Base-by-base conservation (phyloP, 2,113 vertebrate genomes). In the Oophaga pumilio region DNA sequence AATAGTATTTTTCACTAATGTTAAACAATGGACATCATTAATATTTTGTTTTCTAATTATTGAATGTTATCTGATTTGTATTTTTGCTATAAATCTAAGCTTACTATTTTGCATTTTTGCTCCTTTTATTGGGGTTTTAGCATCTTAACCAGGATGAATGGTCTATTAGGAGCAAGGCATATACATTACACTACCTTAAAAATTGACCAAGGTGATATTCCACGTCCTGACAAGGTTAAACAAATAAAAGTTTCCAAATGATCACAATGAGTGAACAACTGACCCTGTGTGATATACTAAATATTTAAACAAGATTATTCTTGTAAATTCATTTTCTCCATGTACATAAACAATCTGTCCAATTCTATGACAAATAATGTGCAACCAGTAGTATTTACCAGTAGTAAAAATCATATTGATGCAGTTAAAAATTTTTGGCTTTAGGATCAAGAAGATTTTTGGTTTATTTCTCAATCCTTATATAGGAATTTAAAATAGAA, bases 361-460 rank as follows among this genome's bases (percentile, higher is more conserved):
- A n/a, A 14, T n/a, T 66, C 76, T 84, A 68, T 88, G 87, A 88
- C 52, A 88, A 88, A 88, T 88, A 66, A 77, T 66, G 80, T 88
- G 87, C 81, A 88, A 77, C 49, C 59, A 22, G 81, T 84, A 83
- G 73, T 77, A 84, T 84, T 88, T 88, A 77, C 87, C 71, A 88
- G 87, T 88, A 88, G 87, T 88, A 76, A 62, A 22, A 24, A 66
- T 33, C 43, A 82, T 53, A 84, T 84, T 88, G 43, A 77, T 84
- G 81, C 81, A 53, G 80, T 84, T 84, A 88, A 83, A 83, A 83
- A 77, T 82, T 71, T 86, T 69, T 78, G 84, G 84, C 85, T 24
- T n/a, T 53, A 60, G 80, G 84, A 68, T 77, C 84, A 78, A 89
- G 79, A 83, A 77, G 57, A 78, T 86, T 86, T 89, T 83, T 24